Base-by-base conservation (phyloP, 2,888 invertebrate genomes). In the Acanthoscelides obtectus region DNA sequence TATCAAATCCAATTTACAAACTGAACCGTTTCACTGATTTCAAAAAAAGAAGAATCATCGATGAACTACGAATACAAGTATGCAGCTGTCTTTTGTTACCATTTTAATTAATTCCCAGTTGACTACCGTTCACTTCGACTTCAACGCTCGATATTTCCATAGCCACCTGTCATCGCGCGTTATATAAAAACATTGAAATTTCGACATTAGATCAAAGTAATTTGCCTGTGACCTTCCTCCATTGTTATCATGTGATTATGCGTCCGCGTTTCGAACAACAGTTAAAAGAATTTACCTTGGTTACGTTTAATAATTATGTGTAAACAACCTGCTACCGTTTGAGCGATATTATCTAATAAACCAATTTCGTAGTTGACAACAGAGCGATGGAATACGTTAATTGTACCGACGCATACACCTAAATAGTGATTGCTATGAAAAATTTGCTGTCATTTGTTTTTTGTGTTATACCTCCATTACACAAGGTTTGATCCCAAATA, bases 381-480 rank as follows among this genome's bases (percentile, higher is more conserved):
- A 45, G 17, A 45, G 1, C 17, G 45, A 45, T 45, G 45, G 45
- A 45, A 45, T 45, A 45, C 45, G 12, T 12, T 45, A 45, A 45
- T 25, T 45, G 45, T 45, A 45, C 17, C 45, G 17, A 45, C 6
- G 45, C 1, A 12, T 12, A 67, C n/a, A 22, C 2, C 2, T 67
- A 19, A 67, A 67, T 66, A 22, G 4, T 74, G 76, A 76, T 78
- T 79, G 77, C 77, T 77, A 77, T 73, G 78, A 78, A 77, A 75
- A 72, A 74, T 75, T 73, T 74, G 76, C 75, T 75, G 74, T 75
- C 74, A 75, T 74, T 74, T 75, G 21, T 1, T 22, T 67, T 67
- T 22, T 4, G 21, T 6, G 22, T 22, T 67, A 20, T 64, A 64
- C 20, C 20, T 64, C 1, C 20, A 20, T 64, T 2, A n/a, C 65